Evolutionary conservation across 2,797 vertebrate genomes (phyloP).

Genomic region (Protonibea diacanthus): DNA sequence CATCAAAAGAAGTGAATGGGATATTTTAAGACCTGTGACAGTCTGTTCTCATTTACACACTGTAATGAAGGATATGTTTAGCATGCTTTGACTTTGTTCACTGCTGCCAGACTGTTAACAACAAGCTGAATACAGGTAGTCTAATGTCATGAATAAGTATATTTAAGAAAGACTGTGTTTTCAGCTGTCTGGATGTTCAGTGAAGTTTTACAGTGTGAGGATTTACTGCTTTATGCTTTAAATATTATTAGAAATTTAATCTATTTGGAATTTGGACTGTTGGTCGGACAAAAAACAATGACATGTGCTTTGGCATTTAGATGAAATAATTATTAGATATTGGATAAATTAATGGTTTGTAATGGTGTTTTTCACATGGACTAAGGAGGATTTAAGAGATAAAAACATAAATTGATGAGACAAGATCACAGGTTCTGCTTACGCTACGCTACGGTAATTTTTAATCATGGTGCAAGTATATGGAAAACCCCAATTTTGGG

Average conservation of each 20-base stretch:
- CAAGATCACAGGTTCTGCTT: not conserved
- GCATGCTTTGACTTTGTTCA: slow-evolving; percentile 27
- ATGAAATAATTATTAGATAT: not conserved
- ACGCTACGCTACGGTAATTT: too few species aligned
- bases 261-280: not conserved
- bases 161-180: slow-evolving; percentile 1
- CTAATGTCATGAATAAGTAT: slow-evolving; percentile 23
- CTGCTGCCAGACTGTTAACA: slow-evolving; percentile 27
- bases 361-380: not conserved
- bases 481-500: too few species aligned
- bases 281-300: not conserved
- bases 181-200: too few species aligned
- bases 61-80: slow-evolving; percentile 40
- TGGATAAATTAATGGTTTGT: not conserved
- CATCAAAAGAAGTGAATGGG: slow-evolving; percentile 59
- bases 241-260: not conserved
- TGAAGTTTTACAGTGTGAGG: not conserved
- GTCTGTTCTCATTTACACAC: slow-evolving; percentile 59
- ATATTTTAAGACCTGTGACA: slow-evolving; percentile 65
- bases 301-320: not conserved
- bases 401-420: not conserved
- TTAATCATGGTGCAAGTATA: not conserved
- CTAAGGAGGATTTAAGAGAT: not conserved
- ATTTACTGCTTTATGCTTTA: not conserved
- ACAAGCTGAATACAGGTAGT: slow-evolving; percentile 33